These are phyloP conservation scores for Tetranychus piercei DNA, from an alignment of 2,888 invertebrate species.

Conservation along the genomic window DNA sequence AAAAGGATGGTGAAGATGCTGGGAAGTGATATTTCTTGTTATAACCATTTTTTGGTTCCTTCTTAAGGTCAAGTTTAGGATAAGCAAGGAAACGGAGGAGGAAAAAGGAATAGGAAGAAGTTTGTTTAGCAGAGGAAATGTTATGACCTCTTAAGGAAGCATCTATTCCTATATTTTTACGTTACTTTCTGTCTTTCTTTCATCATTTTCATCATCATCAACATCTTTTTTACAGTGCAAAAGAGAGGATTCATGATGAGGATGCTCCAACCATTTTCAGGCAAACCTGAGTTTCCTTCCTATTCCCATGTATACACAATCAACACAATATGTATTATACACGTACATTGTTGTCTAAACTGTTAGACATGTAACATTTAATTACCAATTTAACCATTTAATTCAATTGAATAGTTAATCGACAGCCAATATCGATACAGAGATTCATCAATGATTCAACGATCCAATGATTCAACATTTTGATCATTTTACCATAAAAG, in stretches of 20 bases:
- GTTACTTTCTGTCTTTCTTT: not conserved
- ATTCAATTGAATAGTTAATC: not conserved
- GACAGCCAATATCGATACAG: no score
- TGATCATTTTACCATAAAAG: no score
- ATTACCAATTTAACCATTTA: not conserved
- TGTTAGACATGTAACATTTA: no score
- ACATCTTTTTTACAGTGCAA: not conserved
- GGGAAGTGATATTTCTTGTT: no score
- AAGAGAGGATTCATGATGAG: not conserved
- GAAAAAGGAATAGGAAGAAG: not conserved
- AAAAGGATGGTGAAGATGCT: no score
- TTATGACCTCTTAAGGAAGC: conserved; percentile 1
- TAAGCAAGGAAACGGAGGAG: not conserved
- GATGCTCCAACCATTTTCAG: not conserved
- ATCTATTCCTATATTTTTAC: not conserved
- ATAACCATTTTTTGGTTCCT: no score
- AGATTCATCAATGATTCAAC: no score
- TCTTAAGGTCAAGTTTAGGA: not conserved
- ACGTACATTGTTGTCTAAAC: no score
- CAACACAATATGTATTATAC: not conserved
- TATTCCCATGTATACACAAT: not conserved
- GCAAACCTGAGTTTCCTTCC: conserved; percentile 1
- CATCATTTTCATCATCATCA: not conserved
- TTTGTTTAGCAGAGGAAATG: not conserved
- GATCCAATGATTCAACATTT: no score